Evolutionary conservation across 2,888 invertebrate genomes (phyloP), one percentile per base, ranked within the genome.

Genomic region (Carterocephalus palaemon): DNA sequence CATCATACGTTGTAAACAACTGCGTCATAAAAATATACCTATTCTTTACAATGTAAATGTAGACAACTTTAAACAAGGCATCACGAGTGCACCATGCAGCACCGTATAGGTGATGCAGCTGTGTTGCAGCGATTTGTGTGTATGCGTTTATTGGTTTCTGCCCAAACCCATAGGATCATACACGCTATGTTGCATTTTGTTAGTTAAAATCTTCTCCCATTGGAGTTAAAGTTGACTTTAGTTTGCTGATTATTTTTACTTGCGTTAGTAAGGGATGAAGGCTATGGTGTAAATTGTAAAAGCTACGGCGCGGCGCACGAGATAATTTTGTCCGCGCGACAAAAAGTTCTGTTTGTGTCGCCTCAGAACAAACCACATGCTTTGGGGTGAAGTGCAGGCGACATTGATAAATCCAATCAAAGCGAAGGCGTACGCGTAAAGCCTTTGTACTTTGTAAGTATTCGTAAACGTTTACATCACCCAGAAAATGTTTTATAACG

Each of bases 11-110:
- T 32, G 34, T 34, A 42, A 42, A 42, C 42, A 42, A 16, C 42
- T 42, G 26, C 42, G 37, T 26, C 37, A 37, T 34, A 33, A 42
- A 42, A 34, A 42, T 34, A 42, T 42, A 42, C 41, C 32, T 28
- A 29, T 16, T 29, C 4, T 4, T 5, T 29, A 16, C 29, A 29
- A 16, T 29, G 29, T 29, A 5, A 16, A 29, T 29, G 29, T 29
- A n/a, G n/a, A n/a, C n/a, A n/a, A n/a, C n/a, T n/a, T n/a, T n/a
- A n/a, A n/a, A 37, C 15, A 16, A 42, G 37, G 42, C 47, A 52
- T 43, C 42, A 37, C 29, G 47, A 52, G 48, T 51, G 52, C 47
- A 54, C 23, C 24, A 39, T 32, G 48, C 47, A 47, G 19, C 37
- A 36, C 33, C 22, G 23, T 24, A 17, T 41, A 33, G 17, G n/a